These are phyloP conservation scores for Parus major DNA, from an alignment of 2,113 vertebrate species.

Conservation along the genomic window DNA sequence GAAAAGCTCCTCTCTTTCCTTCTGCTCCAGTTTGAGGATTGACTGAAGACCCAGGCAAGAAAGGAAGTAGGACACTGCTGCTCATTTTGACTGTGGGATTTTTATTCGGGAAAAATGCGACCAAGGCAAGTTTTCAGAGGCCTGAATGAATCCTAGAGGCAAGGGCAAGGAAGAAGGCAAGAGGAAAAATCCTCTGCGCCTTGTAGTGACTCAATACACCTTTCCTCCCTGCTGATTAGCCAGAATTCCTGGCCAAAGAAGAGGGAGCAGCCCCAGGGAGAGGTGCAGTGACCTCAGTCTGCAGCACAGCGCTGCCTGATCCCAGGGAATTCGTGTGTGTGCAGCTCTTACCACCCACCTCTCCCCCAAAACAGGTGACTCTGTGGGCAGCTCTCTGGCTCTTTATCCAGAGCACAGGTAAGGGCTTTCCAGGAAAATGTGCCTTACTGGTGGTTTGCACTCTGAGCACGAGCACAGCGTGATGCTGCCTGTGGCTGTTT, in stretches of 20 bases:
- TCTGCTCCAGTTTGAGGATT: constrained; percentile 54
- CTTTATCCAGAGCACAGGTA: constrained; percentile 62
- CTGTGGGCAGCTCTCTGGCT: neutral
- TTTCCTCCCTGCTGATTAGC: neutral
- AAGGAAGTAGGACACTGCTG: constrained; percentile 39
- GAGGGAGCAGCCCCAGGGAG: neutral
- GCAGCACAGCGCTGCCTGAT: neutral
- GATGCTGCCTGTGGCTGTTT: neutral
- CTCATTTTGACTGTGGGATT: constrained; percentile 49
- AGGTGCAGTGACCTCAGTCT: neutral
- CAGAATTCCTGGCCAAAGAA: neutral
- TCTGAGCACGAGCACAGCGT: rapidly evolving
- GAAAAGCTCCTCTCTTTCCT: constrained; percentile 41
- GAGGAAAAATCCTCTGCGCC: neutral
- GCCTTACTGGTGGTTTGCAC: neutral
- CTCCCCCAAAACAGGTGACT: neutral
- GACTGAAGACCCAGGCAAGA: constrained; percentile 51
- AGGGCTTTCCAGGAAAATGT: neutral
- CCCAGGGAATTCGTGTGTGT: neutral
- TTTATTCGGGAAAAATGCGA: constrained; percentile 59
- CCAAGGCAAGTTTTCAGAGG: constrained; percentile 32
- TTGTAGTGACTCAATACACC: neutral
- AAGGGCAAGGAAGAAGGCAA: constrained; percentile 32
- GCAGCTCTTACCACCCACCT: neutral
- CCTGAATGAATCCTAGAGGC: constrained; percentile 36